Percentiles rank a stretch among this genome's conserved stretches.
phyloP scores from a whole-genome alignment of 1,140 invertebrate species.

The Caenorhabditis latens region DNA sequence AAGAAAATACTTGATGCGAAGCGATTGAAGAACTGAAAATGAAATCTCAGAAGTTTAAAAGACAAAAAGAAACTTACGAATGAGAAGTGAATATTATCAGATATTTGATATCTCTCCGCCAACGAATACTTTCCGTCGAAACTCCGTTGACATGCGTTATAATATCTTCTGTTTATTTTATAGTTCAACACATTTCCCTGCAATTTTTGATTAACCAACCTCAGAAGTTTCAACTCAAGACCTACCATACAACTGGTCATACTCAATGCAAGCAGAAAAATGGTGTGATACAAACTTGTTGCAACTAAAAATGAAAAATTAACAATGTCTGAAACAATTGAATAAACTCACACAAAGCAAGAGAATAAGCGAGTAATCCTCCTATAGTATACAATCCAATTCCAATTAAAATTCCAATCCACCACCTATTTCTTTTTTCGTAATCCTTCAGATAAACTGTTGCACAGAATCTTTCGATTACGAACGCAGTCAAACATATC shows the following conservation, averaged over 20 bases:
- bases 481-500: conserved; percentile 16
- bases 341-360: background rate
- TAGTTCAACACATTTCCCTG: conserved; percentile 32
- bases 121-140: background rate
- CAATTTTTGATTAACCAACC: background rate
- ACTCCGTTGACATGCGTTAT: background rate
- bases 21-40: background rate
- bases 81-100: conserved; percentile 31
- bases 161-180: conserved; percentile 25
- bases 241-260: background rate
- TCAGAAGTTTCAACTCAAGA: background rate
- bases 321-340: background rate
- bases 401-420: conserved; percentile 23
- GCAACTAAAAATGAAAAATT: background rate
- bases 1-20: conserved; percentile 37
- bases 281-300: conserved; percentile 18
- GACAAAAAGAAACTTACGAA: background rate
- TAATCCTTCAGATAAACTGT: background rate
- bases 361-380: background rate
- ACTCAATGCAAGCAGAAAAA: conserved; percentile 18
- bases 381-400: conserved; percentile 4
- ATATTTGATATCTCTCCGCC: conserved; percentile 20
- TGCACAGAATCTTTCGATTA: background rate
- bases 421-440: background rate
- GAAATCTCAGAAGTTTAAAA: background rate